Evolutionary conservation across 2,888 invertebrate species (phyloP).

Genomic region (Allophyes oxyacanthae): DNA sequence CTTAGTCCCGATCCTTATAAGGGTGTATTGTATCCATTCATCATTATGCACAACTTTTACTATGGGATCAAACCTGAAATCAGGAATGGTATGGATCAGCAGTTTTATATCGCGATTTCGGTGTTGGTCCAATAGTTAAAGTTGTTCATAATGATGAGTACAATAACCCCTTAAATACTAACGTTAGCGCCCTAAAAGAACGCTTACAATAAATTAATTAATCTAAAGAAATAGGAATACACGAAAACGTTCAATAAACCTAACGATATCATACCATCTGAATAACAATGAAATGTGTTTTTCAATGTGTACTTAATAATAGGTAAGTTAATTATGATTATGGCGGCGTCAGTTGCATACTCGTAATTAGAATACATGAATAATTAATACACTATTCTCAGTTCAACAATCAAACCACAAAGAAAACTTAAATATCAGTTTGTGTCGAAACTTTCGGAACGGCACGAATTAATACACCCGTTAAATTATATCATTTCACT

Average conservation of each 20-base stretch:
- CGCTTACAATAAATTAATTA: slow-evolving; percentile 14
- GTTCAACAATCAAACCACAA: slow-evolving; percentile 72
- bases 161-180: too few relatives aligned
- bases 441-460: slow-evolving; percentile 68
- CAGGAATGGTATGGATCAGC: too few relatives aligned
- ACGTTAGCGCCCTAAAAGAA: too few relatives aligned
- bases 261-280: slow-evolving; percentile 65
- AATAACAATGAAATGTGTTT: slow-evolving; percentile 74
- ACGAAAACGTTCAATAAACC: slow-evolving; percentile 68
- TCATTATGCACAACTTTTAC: too few relatives aligned
- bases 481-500: slow-evolving; percentile 74
- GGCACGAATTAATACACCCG: slow-evolving; percentile 71
- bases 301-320: slow-evolving; percentile 70
- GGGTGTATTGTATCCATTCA: too few relatives aligned
- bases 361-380: slow-evolving; percentile 78
- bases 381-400: slow-evolving; percentile 72
- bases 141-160: too few relatives aligned
- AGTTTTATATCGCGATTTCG: too few relatives aligned
- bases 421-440: slow-evolving; percentile 71
- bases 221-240: slow-evolving; percentile 57
- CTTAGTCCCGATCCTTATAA: too few relatives aligned
- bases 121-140: too few relatives aligned
- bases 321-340: slow-evolving; percentile 76
- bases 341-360: slow-evolving; percentile 70
- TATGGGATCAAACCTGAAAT: too few relatives aligned